Evolutionary conservation across 2,888 invertebrate genomes (phyloP).

Genomic region (Xanthia togata): DNA sequence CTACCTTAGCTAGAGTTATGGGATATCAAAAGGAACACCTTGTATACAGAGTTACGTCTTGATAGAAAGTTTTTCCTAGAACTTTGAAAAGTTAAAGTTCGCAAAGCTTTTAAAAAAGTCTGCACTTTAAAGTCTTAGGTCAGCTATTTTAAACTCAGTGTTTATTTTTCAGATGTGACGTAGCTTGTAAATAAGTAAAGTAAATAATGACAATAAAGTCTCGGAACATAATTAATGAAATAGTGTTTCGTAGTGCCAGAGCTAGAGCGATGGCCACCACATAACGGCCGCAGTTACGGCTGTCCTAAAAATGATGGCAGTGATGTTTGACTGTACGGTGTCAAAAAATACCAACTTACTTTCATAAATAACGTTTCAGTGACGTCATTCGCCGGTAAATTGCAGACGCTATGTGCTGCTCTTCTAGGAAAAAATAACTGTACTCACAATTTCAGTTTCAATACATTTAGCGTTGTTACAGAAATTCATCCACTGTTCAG

Average conservation of each 20-base stretch:
- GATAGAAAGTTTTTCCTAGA: conserved; percentile 15
- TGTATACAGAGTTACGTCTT: not conserved
- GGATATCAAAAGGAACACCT: too few species aligned
- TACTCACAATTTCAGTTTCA: not conserved
- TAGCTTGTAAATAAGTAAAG: too few species aligned
- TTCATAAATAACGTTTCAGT: too few species aligned
- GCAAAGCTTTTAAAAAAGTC: conserved; percentile 1
- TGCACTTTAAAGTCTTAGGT: not conserved
- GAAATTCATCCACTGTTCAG: not conserved
- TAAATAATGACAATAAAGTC: not conserved
- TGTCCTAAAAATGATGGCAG: too few species aligned
- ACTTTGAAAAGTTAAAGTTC: not conserved
- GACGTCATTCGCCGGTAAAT: too few species aligned
- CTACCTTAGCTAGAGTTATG: too few species aligned
- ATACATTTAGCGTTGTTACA: not conserved
- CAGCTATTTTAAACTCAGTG: not conserved
- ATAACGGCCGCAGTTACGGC: too few species aligned
- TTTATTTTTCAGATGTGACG: not conserved
- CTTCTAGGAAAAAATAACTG: not conserved
- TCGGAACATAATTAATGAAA: not conserved
- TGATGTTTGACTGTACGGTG: too few species aligned
- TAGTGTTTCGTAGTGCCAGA: not conserved
- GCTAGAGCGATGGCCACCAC: not conserved
- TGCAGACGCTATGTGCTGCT: too few species aligned
- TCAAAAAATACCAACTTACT: too few species aligned